A percentile compares a stretch with the other conserved stretches of the same genome.
phyloP scores from a whole-genome alignment of 2,113 vertebrate genomes.

The Meleagris gallopavo region DNA sequence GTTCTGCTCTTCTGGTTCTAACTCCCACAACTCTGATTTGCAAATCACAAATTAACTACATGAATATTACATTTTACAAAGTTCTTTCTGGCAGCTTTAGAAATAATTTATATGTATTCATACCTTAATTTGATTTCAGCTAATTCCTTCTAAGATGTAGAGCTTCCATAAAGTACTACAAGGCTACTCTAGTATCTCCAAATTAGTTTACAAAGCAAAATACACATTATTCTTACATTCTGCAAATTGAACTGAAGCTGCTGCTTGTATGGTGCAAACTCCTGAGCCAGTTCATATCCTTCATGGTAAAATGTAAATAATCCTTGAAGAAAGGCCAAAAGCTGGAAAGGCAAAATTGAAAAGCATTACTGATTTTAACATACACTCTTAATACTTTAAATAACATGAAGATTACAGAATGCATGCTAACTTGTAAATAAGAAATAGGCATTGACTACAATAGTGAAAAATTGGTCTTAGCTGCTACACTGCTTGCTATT shows the following conservation, averaged over 20 bases:
- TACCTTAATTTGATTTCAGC: neutral
- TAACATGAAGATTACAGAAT: neutral
- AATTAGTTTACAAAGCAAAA: conserved; percentile 7
- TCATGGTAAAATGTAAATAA: conserved; percentile 99
- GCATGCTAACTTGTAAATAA: neutral
- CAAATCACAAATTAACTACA: neutral
- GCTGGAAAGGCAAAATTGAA: conserved; percentile 80
- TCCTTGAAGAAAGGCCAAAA: conserved; percentile 97
- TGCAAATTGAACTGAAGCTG: conserved; percentile 98
- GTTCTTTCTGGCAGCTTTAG: neutral
- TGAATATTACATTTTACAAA: neutral
- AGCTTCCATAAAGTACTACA: neutral
- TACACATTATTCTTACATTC: conserved; percentile 85
- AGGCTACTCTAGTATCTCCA: neutral
- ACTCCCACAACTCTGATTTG: neutral
- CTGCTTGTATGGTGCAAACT: conserved; percentile 97
- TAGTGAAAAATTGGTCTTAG: neutral
- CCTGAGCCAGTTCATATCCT: conserved; percentile 96
- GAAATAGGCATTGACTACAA: neutral
- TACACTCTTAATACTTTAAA: neutral
- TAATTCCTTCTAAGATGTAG: neutral
- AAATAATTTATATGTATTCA: neutral
- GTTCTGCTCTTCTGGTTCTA: neutral
- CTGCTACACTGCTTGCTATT: neutral
- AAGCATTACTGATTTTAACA: conserved; percentile 5